Conservation (phyloP, 1,140 invertebrate species). For the Archivesica marissinica region DNA sequence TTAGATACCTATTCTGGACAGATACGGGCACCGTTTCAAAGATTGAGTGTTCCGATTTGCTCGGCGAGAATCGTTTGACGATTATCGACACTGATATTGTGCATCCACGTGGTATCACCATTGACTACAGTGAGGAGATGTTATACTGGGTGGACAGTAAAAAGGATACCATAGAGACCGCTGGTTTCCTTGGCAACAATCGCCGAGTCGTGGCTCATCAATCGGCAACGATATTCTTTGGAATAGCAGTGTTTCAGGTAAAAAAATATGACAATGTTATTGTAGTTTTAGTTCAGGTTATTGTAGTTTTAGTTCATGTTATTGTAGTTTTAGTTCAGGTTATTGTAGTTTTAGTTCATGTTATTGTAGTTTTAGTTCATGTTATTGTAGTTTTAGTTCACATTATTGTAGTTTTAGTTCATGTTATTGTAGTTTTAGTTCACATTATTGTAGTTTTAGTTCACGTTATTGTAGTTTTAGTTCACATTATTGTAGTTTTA, state of each 20-base stretch:
- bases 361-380: no score
- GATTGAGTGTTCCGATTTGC: conserved; percentile 93
- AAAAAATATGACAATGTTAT: no score
- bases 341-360: no score
- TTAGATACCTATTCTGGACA: conserved; percentile 85
- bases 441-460: no score
- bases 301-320: no score
- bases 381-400: no score
- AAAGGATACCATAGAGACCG: conserved; percentile 96
- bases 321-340: no score
- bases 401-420: no score
- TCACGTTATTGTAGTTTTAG: no score
- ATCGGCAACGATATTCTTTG: conserved; percentile 72
- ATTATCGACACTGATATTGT: conserved; percentile 94
- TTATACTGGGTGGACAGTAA: conserved; percentile 98
- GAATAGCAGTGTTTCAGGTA: conserved; percentile 77
- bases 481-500: no score
- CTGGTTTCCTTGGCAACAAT: conserved; percentile 91
- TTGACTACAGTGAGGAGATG: conserved; percentile 96
- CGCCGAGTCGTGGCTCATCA: conserved; percentile 68
- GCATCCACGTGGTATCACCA: conserved; percentile 96
- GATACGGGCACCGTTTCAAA: conserved; percentile 96
- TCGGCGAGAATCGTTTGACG: conserved; percentile 90
- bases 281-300: no score
- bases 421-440: no score